These are phyloP conservation scores for Aegithalos caudatus DNA, from an alignment of 2,113 vertebrate species.

Conservation along the genomic window DNA sequence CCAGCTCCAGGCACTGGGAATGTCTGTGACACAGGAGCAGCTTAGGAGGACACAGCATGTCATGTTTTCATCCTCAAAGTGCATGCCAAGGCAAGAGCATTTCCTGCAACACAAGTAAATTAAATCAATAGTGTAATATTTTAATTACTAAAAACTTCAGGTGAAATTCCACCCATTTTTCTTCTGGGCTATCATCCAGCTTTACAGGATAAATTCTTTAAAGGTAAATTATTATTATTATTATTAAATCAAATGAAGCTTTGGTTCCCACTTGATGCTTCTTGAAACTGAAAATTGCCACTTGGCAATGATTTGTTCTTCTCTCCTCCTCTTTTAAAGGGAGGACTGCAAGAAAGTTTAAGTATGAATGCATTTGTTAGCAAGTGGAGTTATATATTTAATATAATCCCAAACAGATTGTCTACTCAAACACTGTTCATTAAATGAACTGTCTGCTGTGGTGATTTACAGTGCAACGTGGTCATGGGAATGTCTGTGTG, in stretches of 20 bases:
- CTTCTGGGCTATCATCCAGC: conserved; percentile 29
- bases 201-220: conserved; percentile 8
- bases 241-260: conserved; percentile 18
- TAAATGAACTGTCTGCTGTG: conserved; percentile 60
- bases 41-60: neutral
- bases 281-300: conserved; percentile 24
- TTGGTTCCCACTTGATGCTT: conserved; percentile 3
- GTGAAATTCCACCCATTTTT: neutral
- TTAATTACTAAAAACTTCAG: conserved; percentile 37
- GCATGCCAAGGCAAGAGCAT: neutral
- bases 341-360: neutral
- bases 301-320: neutral
- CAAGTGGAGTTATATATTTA: neutral
- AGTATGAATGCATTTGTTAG: neutral
- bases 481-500: conserved; percentile 34
- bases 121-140: neutral
- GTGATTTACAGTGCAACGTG: conserved; percentile 60
- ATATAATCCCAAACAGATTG: conserved; percentile 41
- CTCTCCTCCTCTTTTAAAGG: neutral
- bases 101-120: neutral
- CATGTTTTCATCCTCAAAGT: neutral
- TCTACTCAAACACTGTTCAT: conserved; percentile 38
- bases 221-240: conserved; percentile 7
- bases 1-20: neutral
- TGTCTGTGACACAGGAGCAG: neutral